Conservation (phyloP, 2,797 vertebrate genomes). For the Mormyrus proboscirostris region DNA sequence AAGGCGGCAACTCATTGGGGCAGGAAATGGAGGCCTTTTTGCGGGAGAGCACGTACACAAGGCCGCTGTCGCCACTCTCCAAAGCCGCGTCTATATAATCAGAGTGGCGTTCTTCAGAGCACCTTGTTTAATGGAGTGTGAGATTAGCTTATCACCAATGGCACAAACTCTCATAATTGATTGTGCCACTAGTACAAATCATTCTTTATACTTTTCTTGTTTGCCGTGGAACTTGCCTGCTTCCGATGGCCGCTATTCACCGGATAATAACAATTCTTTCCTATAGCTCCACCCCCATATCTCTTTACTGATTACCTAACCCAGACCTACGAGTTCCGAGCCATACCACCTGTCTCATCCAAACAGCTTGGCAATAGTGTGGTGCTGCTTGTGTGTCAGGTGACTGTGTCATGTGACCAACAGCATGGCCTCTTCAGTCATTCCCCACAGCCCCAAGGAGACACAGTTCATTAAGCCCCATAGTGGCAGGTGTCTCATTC, state of each 20-base stretch:
- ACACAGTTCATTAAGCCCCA: constrained; percentile 42
- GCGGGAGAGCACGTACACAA: background rate
- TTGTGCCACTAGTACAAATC: constrained; percentile 2
- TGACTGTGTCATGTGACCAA: background rate
- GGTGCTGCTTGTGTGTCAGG: background rate
- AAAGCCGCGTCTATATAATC: constrained; percentile 1
- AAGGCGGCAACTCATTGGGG: background rate
- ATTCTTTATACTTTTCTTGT: constrained; percentile 1
- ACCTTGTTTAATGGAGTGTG: constrained; percentile 7
- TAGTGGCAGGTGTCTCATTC: constrained; percentile 25
- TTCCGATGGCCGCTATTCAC: background rate
- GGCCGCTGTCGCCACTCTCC: background rate
- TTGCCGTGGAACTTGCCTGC: background rate
- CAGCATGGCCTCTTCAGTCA: background rate
- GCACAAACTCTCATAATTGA: background rate
- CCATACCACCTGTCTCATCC: background rate
- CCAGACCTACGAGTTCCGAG: background rate
- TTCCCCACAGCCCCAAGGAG: constrained; percentile 25
- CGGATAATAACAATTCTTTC: background rate
- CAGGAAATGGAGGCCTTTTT: background rate
- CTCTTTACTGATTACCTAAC: background rate
- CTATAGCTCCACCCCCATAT: background rate
- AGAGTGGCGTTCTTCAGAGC: background rate
- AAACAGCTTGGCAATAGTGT: background rate
- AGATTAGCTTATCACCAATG: constrained; percentile 7